Evolutionary conservation across 1,140 invertebrate genomes (phyloP), one percentile per base, ranked within the genome.

Genomic region (Trachymyrmex cornetzi): DNA sequence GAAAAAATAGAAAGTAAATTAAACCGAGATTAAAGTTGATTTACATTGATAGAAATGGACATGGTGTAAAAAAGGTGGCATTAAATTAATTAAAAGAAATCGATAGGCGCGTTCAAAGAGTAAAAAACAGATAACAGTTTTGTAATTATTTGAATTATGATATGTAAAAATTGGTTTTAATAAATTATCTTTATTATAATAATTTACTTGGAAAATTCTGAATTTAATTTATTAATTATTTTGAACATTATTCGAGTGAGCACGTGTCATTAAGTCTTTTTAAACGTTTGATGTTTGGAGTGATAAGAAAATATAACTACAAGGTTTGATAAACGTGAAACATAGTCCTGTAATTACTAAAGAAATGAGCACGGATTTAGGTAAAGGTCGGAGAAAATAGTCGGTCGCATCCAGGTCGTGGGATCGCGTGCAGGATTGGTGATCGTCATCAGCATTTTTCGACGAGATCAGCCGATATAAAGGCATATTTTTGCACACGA

Each of bases 331-430:
- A 24, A 57, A 55, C 30, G 9, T 69, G 22, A 48, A 19, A 22
- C n/a, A 14, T 27, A 16, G n/a, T 27, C 9, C 16, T 19, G 9
- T 24, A 38, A 57, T 81, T 44, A 44, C 9, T 44, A 44, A 44
- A 44, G 38, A 44, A 44, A 44, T 44, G 38, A 9, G 9, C 38
- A 44, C 22, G 50, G 19, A 84, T 84, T 84, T 74, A 84, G 77
- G 87, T 89, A 89, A 90, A 90, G 87, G 77, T 86, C 63, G 77
- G 48, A 7, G 22, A 77, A 86, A 77, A 22, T 53, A 44, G 12
- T 44, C n/a, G 53, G 44, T 0, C 34, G 44, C 22, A 34, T 53
- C 24, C 27, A 34, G 57, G 74, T 48, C 61, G 81, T 63, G 19
- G 9, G 55, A 61, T 77, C 71, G 84, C 84, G 84, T 82, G 88